These are phyloP conservation scores for Scomberomorus guttatus DNA, from an alignment of 2,797 vertebrate species.

Conservation along the genomic window DNA sequence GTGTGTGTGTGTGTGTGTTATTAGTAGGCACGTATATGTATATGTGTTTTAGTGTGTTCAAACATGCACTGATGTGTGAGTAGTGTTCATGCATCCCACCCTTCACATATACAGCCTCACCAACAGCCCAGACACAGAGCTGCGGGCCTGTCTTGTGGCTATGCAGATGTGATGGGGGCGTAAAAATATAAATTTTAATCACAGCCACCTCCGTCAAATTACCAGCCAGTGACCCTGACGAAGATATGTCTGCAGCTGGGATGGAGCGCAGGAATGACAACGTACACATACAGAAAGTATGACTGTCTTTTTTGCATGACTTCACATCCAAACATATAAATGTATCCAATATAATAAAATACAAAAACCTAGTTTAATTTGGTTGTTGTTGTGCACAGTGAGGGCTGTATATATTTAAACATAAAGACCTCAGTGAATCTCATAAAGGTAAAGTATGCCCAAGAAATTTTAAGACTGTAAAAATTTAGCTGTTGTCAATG, in stretches of 20 bases:
- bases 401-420: not conserved
- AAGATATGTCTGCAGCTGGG: constrained; percentile 75
- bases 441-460: no score
- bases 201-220: constrained; percentile 82
- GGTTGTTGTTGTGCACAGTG: not conserved
- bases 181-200: constrained; percentile 82
- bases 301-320: not conserved
- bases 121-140: constrained; percentile 39
- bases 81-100: constrained; percentile 60
- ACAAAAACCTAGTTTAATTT: not conserved
- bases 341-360: not conserved
- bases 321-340: not conserved
- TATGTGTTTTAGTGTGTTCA: constrained; percentile 24
- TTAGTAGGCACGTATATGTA: constrained; percentile 33
- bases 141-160: constrained; percentile 78
- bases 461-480: not conserved
- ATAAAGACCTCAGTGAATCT: not conserved
- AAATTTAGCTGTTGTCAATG: not conserved
- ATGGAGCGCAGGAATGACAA: constrained; percentile 64
- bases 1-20: constrained; percentile 38
- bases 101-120: constrained; percentile 24
- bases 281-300: constrained; percentile 21
- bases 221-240: constrained; percentile 78
- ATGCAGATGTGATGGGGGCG: constrained; percentile 78
- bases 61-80: constrained; percentile 34